Base-by-base conservation (phyloP, 2,113 vertebrate genomes). In the Philantomba maxwellii region DNA sequence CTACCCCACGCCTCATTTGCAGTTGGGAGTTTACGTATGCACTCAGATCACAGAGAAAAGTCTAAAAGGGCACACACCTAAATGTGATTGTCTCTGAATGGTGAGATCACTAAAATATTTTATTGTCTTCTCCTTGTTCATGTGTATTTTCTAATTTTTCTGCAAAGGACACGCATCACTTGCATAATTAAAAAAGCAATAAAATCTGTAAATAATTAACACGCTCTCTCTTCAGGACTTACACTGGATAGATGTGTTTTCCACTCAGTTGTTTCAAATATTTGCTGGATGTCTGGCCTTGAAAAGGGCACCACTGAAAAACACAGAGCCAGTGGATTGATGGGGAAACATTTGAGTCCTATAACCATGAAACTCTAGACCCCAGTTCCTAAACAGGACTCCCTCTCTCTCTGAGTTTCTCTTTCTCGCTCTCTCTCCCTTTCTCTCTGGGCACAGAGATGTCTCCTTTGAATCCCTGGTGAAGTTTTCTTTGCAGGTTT, bases 141-240 rank as follows among this genome's bases (percentile, higher is more conserved):
- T 28, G 93, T 78, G 15, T 39, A 70, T 81, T 62, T 96, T 45
- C 89, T 70, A 57, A 62, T 82, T 96, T 96, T 91, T 95, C 64
- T 73, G 78, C 91, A 91, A 82, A 95, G 58, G 60, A 88, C 60
- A 36, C 0, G 30, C 55, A 93, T 21, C n/a, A 5, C 77, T 94
- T 96, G 49, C 82, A 94, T 96, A 96, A 97, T 89, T 94, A 36
- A 96, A 90, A 73, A 95, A 85, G 49, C 55, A 82, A 91, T 95
- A 89, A 96, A 96, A 62, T 62, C 55, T 82, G 25, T 95, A 64
- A 97, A 97, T 93, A 97, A 95, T 95, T 88, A 96, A 88, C 39
- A 39, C 0, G 0, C 33, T 73, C 21, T 92, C 33, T 97, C 94
- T 53, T 78, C 82, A 53, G 55, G 77, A 86, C 87, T 95, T 53